Conservation (phyloP, 1,140 invertebrate genomes). For the Arctopsyche grandis region DNA sequence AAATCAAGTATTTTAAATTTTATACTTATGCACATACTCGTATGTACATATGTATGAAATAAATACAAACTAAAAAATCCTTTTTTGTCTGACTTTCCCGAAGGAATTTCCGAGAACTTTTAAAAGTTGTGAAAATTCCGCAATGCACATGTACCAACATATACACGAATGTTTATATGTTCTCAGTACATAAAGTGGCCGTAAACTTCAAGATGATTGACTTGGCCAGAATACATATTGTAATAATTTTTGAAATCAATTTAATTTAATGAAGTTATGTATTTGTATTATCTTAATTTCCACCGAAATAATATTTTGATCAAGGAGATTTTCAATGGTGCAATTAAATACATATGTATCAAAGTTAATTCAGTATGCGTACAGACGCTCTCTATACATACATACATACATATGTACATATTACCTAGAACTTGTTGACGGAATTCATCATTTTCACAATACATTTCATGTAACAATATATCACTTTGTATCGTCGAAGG, state of each 20-base stretch:
- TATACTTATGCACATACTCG: no score
- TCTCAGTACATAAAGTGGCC: background rate
- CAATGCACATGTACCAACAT: background rate
- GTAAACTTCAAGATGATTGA: background rate
- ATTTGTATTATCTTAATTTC: no score
- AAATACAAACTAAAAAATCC: no score
- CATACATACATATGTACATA: background rate
- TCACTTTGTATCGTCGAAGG: slow-evolving; percentile 9
- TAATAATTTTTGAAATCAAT: no score
- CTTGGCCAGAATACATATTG: background rate
- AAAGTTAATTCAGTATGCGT: no score
- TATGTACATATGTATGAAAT: no score
- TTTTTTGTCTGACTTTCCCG: background rate
- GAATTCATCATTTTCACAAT: background rate
- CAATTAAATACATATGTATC: no score
- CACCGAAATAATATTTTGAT: no score
- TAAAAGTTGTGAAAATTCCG: background rate
- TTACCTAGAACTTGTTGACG: background rate
- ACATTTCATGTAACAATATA: background rate
- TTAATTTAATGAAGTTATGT: no score
- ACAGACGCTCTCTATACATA: no score
- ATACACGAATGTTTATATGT: background rate
- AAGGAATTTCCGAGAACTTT: background rate
- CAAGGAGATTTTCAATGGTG: no score
- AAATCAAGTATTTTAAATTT: no score